Percentiles rank a stretch among this genome's conserved stretches.
phyloP scores from a whole-genome alignment of 1,140 invertebrate species.

The Aphaenogaster floridana region DNA sequence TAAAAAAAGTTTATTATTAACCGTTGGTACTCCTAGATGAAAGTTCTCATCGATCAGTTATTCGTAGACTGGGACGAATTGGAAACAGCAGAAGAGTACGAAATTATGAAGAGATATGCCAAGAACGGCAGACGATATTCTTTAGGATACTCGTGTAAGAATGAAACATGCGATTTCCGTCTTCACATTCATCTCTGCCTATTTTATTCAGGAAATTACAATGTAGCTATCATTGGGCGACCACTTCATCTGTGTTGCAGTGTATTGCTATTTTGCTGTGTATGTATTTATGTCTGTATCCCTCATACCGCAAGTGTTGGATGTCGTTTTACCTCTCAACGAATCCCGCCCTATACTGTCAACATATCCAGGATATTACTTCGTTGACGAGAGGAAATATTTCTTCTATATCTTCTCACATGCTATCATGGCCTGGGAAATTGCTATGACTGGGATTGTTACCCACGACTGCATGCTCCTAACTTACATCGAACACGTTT shows the following conservation, averaged over 20 bases:
- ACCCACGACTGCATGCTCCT: constrained; percentile 38
- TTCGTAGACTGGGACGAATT: constrained; percentile 40
- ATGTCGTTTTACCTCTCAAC: constrained; percentile 53
- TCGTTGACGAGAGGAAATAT: constrained; percentile 48
- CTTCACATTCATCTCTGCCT: neutral
- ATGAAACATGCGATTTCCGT: neutral
- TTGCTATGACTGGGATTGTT: constrained; percentile 25
- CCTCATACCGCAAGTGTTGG: constrained; percentile 34
- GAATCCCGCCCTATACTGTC: constrained; percentile 29
- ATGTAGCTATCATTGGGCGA: neutral
- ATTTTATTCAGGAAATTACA: neutral
- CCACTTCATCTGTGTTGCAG: constrained; percentile 4
- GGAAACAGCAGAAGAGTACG: constrained; percentile 34
- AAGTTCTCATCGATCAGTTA: constrained; percentile 40
- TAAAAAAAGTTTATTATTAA: neutral
- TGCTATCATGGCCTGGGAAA: neutral
- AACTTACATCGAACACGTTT: constrained; percentile 53
- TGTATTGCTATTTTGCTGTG: constrained; percentile 13
- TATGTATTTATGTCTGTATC: neutral
- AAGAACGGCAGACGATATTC: constrained; percentile 25
- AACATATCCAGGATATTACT: constrained; percentile 40
- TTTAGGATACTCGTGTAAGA: constrained; percentile 42
- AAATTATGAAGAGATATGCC: constrained; percentile 47
- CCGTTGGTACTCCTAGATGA: constrained; percentile 22
- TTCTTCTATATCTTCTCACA: constrained; percentile 42